Conservation (phyloP, 2,888 invertebrate species). For the Marasmarcha lunaedactyla region DNA sequence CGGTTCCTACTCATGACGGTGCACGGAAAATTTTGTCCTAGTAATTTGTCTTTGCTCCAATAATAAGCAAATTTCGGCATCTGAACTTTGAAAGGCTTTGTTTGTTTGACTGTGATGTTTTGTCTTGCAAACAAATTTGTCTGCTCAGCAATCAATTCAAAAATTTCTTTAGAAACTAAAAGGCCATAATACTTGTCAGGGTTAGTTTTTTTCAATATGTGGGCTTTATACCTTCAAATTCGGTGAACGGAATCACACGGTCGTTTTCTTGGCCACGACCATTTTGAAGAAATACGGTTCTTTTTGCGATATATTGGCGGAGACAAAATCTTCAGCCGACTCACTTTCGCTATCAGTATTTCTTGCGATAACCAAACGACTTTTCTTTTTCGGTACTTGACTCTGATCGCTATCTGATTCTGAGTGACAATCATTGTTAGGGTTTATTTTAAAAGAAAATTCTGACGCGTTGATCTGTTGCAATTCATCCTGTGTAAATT, state of each 20-base stretch:
- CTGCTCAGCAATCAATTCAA: slow-evolving; percentile 2
- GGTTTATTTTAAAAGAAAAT: background rate
- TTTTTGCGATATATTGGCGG: slow-evolving; percentile 2
- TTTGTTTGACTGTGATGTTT: slow-evolving; percentile 1
- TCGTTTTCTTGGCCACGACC: slow-evolving; percentile 1
- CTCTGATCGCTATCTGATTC: background rate
- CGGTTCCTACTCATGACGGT: slow-evolving; percentile 2
- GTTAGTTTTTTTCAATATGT: background rate
- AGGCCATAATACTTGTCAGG: slow-evolving; percentile 1
- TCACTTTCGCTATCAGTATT: slow-evolving; percentile 1
- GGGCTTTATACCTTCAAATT: background rate
- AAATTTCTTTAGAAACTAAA: background rate
- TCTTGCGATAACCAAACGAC: slow-evolving; percentile 2
- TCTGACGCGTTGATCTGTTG: slow-evolving; percentile 1
- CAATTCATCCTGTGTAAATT: slow-evolving; percentile 1
- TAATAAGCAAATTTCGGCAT: slow-evolving; percentile 1
- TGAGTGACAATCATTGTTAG: background rate
- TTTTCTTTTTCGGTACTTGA: slow-evolving; percentile 1
- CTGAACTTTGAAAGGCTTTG: background rate
- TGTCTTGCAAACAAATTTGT: slow-evolving; percentile 2
- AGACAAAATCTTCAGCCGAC: slow-evolving; percentile 1
- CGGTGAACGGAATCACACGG: slow-evolving; percentile 1
- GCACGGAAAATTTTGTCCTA: slow-evolving; percentile 1
- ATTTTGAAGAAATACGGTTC: slow-evolving; percentile 1
- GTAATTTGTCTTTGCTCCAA: slow-evolving; percentile 2